Base-by-base conservation (phyloP, 2,113 vertebrate genomes). In the Columbina picui region DNA sequence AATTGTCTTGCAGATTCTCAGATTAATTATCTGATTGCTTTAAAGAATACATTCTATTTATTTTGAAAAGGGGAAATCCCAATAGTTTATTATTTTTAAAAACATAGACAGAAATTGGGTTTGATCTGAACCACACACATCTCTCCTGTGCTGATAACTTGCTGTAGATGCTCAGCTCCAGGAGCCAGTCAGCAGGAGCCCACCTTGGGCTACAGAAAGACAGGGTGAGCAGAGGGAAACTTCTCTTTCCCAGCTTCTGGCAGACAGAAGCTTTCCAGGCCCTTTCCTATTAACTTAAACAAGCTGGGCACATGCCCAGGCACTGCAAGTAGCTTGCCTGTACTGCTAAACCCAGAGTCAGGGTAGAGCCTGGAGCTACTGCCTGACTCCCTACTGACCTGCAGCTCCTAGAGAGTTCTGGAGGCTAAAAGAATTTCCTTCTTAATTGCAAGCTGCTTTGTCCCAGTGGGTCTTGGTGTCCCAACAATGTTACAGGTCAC, bases 81-180 rank as follows among this genome's bases (percentile, higher is more conserved):
- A 39, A 16, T 18, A 30, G 16, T 38, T 81, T 20, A 14, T 71
- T 67, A 59, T 52, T 27, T 16, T 1, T 18, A 14, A 71, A 75
- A 34, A 21, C 32, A 63, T 23, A 14, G 19, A 8, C 30, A 26
- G 20, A 69, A 43, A 17, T 60, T 0, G 0, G 6, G 17, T 75
- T 80, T 65, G 38, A 81, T 38, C 39, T 47, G 47, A 75, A 83
- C 15, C 0, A 0, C 25, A 10, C 7, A 2, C 1, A 1, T 27
- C 9, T 29, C 11, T 45, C 18, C 29, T 70, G 21, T 65, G 27
- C 75, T 25, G 43, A 64, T 45, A 60, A 20, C 60, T 69, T 2
- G 0, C 55, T 25, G 18, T 9, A 17, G 6, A 17, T 47, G 17
- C 43, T 69, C 41, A 12, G 55, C 21, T 39, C 32, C 38, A 20